Evolutionary conservation across 2,888 invertebrate genomes (phyloP).

Genomic region (Colostygia pectinataria): DNA sequence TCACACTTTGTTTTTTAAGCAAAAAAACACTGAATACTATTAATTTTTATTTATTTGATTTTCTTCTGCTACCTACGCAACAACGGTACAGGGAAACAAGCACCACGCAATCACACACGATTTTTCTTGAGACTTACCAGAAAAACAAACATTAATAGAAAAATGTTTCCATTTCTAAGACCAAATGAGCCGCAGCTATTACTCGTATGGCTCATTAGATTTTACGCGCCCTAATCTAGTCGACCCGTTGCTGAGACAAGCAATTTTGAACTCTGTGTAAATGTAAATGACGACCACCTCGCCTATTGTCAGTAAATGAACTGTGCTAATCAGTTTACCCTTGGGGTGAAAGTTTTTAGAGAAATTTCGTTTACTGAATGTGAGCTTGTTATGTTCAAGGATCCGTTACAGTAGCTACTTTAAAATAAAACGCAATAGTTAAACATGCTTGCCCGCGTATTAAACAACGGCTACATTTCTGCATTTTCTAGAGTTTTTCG

Average conservation of each 20-base stretch:
- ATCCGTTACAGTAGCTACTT: background rate
- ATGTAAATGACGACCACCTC: constrained; percentile 54
- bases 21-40: no score
- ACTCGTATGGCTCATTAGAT: constrained; percentile 68
- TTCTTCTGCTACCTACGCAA: no score
- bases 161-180: constrained; percentile 37
- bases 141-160: constrained; percentile 20
- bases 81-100: no score
- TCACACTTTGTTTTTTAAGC: no score
- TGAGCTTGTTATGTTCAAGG: background rate
- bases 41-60: no score
- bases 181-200: constrained; percentile 64
- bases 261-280: constrained; percentile 61
- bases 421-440: no score
- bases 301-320: constrained; percentile 53
- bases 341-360: constrained; percentile 53
- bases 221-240: constrained; percentile 61
- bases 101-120: no score
- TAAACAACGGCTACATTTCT: no score
- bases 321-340: constrained; percentile 60
- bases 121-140: constrained; percentile 2
- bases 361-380: constrained; percentile 2
- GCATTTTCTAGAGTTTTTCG: no score
- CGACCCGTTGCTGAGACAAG: constrained; percentile 45
- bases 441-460: no score